phyloP scores from a whole-genome alignment of 1,140 invertebrate genomes.

The Cherax destructor region DNA sequence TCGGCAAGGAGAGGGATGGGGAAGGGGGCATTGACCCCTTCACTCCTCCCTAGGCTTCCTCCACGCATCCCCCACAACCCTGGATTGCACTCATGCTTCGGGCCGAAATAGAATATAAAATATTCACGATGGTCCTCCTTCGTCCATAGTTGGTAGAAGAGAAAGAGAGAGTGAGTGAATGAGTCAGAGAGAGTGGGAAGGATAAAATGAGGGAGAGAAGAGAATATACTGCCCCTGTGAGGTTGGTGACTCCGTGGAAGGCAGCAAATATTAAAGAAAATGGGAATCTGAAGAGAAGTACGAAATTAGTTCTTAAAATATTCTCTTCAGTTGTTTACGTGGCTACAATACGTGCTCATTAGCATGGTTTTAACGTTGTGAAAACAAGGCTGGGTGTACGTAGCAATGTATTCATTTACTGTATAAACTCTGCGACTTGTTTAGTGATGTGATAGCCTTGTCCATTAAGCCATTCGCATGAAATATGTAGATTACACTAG shows the following conservation, averaged over 20 bases:
- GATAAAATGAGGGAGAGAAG: neutral
- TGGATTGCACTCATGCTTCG: neutral
- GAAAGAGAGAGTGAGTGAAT: neutral
- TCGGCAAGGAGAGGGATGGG: neutral
- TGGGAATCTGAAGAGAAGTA: neutral
- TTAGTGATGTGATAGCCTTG: neutral
- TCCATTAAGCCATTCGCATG: neutral
- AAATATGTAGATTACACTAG: neutral
- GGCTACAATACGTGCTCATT: too few relatives aligned
- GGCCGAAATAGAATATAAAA: too few relatives aligned
- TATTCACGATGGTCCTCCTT: too few relatives aligned
- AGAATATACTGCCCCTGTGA: neutral
- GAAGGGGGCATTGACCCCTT: too few relatives aligned
- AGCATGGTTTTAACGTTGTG: too few relatives aligned
- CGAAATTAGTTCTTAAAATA: too few relatives aligned
- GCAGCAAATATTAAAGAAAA: neutral
- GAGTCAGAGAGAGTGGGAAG: neutral
- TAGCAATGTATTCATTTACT: neutral
- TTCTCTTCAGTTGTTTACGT: too few relatives aligned
- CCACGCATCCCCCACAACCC: too few relatives aligned
- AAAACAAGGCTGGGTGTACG: neutral
- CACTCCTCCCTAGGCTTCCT: neutral
- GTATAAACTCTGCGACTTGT: neutral
- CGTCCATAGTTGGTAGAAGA: neutral
- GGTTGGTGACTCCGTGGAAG: neutral